Percentiles rank a stretch among this genome's conserved stretches.
phyloP scores from a whole-genome alignment of 2,113 vertebrate species.

The Sigmodon hispidus region DNA sequence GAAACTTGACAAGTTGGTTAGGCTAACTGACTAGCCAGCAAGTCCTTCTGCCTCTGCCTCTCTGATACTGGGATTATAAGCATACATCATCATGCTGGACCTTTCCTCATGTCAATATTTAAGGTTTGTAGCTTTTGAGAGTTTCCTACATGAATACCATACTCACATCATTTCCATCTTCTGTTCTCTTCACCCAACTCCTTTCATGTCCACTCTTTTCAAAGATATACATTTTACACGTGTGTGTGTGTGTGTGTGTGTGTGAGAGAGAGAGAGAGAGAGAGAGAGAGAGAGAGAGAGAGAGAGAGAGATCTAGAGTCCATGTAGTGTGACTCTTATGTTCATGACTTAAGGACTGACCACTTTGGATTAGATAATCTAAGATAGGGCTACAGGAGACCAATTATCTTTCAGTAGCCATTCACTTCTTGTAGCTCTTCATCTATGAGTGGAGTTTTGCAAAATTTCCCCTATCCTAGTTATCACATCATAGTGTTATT shows the following conservation, averaged over 20 bases:
- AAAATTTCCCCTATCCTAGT: background rate
- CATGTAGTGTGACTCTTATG: background rate
- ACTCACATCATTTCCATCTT: background rate
- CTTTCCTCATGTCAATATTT: background rate
- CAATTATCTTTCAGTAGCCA: background rate
- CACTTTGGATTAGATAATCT: background rate
- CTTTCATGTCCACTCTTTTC: background rate
- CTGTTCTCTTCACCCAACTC: background rate
- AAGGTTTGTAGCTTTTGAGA: background rate
- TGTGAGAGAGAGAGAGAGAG: too few species aligned
- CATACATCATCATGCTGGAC: background rate
- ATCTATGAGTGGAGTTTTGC: background rate
- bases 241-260: background rate
- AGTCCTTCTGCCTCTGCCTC: background rate
- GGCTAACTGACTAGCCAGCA: background rate
- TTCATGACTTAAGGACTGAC: background rate
- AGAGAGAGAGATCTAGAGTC: too few species aligned
- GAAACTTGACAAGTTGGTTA: background rate
- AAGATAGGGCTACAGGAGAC: background rate
- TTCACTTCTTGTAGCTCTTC: background rate
- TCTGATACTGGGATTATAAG: too few species aligned
- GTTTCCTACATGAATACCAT: background rate
- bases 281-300: too few species aligned
- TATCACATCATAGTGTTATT: background rate
- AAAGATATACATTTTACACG: background rate